Evolutionary conservation across 2,888 invertebrate species (phyloP).

Genomic region (Blastobasis adustella): DNA sequence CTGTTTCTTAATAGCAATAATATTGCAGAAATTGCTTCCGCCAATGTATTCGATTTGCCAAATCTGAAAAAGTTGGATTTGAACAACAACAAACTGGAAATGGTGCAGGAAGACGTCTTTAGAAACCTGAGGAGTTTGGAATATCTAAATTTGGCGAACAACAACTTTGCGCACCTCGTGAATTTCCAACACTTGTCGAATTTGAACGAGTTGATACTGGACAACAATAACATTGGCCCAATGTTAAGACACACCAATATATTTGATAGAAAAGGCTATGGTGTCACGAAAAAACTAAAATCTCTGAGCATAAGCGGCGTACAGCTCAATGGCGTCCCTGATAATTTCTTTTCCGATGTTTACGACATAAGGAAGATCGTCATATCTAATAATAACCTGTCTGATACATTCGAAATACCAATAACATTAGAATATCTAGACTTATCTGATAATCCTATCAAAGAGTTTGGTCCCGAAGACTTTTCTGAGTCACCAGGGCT

Average conservation of each 20-base stretch:
- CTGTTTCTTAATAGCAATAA: constrained; percentile 43
- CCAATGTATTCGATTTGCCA: constrained; percentile 39
- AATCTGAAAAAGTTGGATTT: constrained; percentile 52
- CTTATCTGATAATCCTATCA: constrained; percentile 76
- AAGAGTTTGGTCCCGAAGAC: constrained; percentile 59
- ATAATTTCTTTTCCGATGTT: constrained; percentile 56
- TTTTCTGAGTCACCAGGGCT: constrained; percentile 67
- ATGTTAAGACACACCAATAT: constrained; percentile 39
- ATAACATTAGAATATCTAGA: constrained; percentile 74
- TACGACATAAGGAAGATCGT: constrained; percentile 59
- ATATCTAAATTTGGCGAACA: constrained; percentile 58
- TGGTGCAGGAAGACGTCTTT: constrained; percentile 50
- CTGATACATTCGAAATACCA: constrained; percentile 71
- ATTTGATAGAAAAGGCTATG: constrained; percentile 54
- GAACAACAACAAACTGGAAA: constrained; percentile 48
- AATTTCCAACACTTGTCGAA: constrained; percentile 49
- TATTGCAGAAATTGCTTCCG: constrained; percentile 34
- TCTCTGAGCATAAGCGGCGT: constrained; percentile 46
- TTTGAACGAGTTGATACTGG: constrained; percentile 54
- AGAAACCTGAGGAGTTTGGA: constrained; percentile 46
- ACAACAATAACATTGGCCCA: constrained; percentile 55
- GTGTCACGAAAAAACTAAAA: constrained; percentile 46
- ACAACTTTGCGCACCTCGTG: constrained; percentile 51
- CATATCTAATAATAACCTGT: constrained; percentile 72
- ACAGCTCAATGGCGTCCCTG: constrained; percentile 37